Percentiles rank a stretch among this genome's conserved stretches.
Evolutionary conservation across 2,113 vertebrate genomes (phyloP).

Genomic region (Osmerus mordax): DNA sequence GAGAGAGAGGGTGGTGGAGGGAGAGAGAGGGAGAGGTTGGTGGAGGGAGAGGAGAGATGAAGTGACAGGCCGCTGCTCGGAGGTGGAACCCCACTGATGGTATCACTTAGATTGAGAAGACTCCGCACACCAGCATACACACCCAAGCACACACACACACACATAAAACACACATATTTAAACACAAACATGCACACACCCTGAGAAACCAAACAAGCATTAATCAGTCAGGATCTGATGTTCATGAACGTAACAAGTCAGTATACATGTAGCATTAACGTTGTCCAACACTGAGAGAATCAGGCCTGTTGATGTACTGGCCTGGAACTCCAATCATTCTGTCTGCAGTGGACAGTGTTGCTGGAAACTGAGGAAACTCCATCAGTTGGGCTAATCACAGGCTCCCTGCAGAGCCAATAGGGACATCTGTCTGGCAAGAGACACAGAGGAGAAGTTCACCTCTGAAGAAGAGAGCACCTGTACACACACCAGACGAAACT

Average conservation of each 20-base stretch:
- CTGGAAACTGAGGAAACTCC: not conserved
- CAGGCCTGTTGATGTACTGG: no score
- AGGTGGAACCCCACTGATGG: not conserved
- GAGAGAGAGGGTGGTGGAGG: no score
- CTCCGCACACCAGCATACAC: not conserved
- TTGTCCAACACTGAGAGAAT: no score
- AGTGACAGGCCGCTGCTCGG: not conserved
- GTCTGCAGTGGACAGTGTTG: not conserved
- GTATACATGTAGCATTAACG: no score
- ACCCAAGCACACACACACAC: not conserved
- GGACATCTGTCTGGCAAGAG: not conserved
- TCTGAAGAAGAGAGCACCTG: not conserved
- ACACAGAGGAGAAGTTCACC: constrained; percentile 2
- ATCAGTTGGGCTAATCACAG: not conserved
- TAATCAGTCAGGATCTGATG: no score
- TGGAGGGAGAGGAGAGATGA: not conserved
- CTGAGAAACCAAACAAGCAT: not conserved
- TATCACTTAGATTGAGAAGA: not conserved
- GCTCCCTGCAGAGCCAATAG: constrained; percentile 3
- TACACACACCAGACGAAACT: not conserved
- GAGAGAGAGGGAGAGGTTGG: no score
- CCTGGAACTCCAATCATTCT: not conserved
- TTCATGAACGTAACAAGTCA: no score
- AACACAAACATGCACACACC: not conserved
- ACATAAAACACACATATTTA: not conserved